Base-by-base conservation (phyloP, 1,140 invertebrate genomes). In the Hyposmocoma kahamanoa region DNA sequence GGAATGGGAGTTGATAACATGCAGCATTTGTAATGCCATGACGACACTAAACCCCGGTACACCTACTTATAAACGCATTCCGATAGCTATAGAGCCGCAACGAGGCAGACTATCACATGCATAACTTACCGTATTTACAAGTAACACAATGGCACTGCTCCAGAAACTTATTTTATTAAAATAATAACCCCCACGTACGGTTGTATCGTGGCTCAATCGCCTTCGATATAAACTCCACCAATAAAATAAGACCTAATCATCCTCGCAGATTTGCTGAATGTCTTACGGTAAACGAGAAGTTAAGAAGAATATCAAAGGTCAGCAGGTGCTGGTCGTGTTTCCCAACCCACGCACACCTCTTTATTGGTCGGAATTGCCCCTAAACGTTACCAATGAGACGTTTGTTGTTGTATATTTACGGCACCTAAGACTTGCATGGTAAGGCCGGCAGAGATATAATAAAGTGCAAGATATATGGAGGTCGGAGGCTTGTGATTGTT, bases 331-430 rank as follows among this genome's bases (percentile, higher is more conserved):
- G 67, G 76, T 57, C 62, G 44, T 43, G 59, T 67, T 68, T 17
- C 15, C 10, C 67, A 39, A 59, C 80, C 80, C 74, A 84, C 80
- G 74, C 72, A 44, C 57, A 39, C 57, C 65, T 52, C 73, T 80
- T 84, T 84, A 84, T 84, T 76, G 72, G 68, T 62, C 63, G 55
- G 64, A 80, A 84, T 84, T 81, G 71, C 69, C 55, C 62, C 69
- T 84, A 84, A 81, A 80, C 70, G 77, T 70, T 84, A 71, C 73
- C 72, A 80, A 78, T 80, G 77, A 76, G 65, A 59, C 67, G 62
- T 73, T 72, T 66, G 67, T 69, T 72, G 65, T 57, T 72, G 70
- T 81, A 68, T 75, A 79, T 84, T 80, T 81, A 79, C 72, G 70
- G 57, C 62, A 61, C 65, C 51, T 69, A 58, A 67, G 55, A 68